Base-by-base conservation (phyloP, 2,113 vertebrate genomes). In the Nerophis ophidion region DNA sequence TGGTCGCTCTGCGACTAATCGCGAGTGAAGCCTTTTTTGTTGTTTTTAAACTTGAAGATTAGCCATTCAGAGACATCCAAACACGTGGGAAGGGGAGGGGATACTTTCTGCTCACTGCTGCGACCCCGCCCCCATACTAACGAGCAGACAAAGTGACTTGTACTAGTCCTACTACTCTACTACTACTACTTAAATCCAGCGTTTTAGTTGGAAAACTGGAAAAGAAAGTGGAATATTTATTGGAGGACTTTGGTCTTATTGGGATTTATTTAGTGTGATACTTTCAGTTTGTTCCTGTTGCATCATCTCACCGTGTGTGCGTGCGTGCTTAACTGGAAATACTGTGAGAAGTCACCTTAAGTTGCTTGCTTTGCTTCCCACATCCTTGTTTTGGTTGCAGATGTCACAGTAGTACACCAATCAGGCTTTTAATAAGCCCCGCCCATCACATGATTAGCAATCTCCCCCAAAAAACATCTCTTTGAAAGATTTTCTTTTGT, bases 121-220 rank as follows among this genome's bases (percentile, higher is more conserved):
- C 88, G 88, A 86, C 84, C 87, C 86, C 86, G 80, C 68, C 87
- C 72, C 81, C 79, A 88, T 87, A 84, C 83, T 90, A 88, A 60
- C 80, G 85, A 85, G 84, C 81, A 89, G 87, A 61, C 79, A 77
- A 65, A 86, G 80, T 80, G 84, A 88, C 85, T 44, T 44, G 40
- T 44, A 44, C 6, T 44, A 44, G 10, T 84, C 82, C 87, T 88
- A 85, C 89, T 91, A 87, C 88, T 89, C 26, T 44, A 44, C 12
- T 84, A 83, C 87, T 88, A 87, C 88, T 89, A 88, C 84, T 81
- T 62, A 60, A 58, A 71, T 90, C 90, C 90, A 91, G 72, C 87
- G 89, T 91, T 91, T 86, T 91, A 91, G 90, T 90, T 91, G 90
- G 90, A 85, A 51, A 82, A 79, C 66, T 81, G 73, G 84, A 72